These are phyloP conservation scores for Thermophis baileyi DNA, from an alignment of 2,113 vertebrate genomes.

Conservation along the genomic window DNA sequence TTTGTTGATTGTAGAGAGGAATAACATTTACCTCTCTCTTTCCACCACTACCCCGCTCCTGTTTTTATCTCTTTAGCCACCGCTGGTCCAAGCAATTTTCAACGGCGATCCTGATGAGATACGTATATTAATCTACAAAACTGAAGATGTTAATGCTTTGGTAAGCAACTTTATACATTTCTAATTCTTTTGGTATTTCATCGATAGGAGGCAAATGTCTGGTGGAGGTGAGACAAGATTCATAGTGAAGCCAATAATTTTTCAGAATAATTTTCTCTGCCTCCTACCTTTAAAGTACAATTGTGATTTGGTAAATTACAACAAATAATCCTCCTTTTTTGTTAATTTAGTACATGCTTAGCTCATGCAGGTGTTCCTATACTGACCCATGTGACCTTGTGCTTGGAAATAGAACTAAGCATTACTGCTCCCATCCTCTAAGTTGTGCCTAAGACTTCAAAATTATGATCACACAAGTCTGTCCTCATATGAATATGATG, in stretches of 20 bases:
- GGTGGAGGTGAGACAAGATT: background rate
- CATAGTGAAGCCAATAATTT: background rate
- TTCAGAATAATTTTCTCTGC: background rate
- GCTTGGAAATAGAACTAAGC: background rate
- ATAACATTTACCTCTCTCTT: background rate
- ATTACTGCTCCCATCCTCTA: background rate
- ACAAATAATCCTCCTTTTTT: background rate
- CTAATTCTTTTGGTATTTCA: background rate
- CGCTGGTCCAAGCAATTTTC: conserved; percentile 95
- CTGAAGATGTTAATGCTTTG: conserved; percentile 94
- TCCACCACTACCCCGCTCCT: background rate
- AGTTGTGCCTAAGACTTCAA: background rate
- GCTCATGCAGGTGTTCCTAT: background rate
- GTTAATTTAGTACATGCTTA: background rate
- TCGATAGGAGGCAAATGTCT: background rate
- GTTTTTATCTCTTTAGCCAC: conserved; percentile 76
- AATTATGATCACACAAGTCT: background rate
- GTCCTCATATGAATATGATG: background rate
- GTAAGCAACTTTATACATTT: conserved; percentile 65
- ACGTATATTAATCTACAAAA: conserved; percentile 93
- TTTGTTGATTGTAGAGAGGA: background rate
- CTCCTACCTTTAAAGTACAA: no score
- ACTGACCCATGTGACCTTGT: background rate
- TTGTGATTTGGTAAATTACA: background rate
- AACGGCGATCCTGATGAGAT: conserved; percentile 94